Conservation (phyloP, 2,888 invertebrate species). For the Barypeithes pellucidus region DNA sequence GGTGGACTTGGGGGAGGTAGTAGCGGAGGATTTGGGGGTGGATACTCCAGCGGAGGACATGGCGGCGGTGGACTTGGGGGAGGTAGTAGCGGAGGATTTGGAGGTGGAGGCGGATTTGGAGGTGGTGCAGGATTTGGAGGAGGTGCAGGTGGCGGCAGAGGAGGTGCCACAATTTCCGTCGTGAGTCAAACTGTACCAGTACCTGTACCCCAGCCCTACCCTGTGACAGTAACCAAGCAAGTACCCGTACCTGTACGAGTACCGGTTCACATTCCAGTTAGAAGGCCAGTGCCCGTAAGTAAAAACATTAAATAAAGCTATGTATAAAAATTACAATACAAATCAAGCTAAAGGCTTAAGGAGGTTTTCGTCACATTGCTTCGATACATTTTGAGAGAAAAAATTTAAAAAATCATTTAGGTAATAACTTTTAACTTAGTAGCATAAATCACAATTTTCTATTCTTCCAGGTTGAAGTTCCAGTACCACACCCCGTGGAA, state of each 20-base stretch:
- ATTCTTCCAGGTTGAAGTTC: slow-evolving; percentile 59
- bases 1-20: slow-evolving; percentile 53
- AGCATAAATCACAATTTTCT: background rate
- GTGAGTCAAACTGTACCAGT: slow-evolving; percentile 54
- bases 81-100: slow-evolving; percentile 54
- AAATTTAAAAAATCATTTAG: too few relatives aligned
- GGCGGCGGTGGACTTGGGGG: slow-evolving; percentile 54
- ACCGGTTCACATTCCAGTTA: slow-evolving; percentile 72
- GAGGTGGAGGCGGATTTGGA: slow-evolving; percentile 53
- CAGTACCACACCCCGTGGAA: slow-evolving; percentile 60
- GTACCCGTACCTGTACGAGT: slow-evolving; percentile 73
- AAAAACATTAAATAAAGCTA: background rate
- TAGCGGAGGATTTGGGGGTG: slow-evolving; percentile 55
- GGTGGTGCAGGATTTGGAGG: slow-evolving; percentile 55
- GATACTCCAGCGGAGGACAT: slow-evolving; percentile 43
- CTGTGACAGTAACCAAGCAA: slow-evolving; percentile 69
- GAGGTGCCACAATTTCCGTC: slow-evolving; percentile 54
- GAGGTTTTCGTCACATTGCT: too few relatives aligned
- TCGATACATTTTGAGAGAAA: background rate
- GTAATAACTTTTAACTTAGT: background rate
- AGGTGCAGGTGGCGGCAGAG: slow-evolving; percentile 51
- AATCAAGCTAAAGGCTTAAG: too few relatives aligned
- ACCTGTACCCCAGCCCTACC: slow-evolving; percentile 68
- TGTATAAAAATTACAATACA: too few relatives aligned
- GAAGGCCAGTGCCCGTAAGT: slow-evolving; percentile 64